Evolutionary conservation across 2,113 vertebrate species (phyloP).

Genomic region (Hemibagrus wyckioides): DNA sequence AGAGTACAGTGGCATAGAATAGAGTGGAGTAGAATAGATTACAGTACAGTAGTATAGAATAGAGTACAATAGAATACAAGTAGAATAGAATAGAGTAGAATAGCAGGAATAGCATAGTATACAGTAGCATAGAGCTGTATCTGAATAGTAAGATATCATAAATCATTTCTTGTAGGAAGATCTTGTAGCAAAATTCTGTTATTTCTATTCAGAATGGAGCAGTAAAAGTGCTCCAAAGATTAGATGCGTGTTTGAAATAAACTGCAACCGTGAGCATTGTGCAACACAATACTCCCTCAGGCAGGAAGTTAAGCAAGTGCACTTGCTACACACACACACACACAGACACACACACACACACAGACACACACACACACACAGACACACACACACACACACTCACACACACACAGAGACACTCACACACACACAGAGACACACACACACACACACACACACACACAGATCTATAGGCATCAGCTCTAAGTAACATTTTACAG

Average conservation of each 20-base stretch:
- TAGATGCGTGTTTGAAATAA: neutral
- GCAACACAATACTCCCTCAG: neutral
- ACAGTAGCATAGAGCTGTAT: neutral
- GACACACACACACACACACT: no score
- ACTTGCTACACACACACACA: neutral
- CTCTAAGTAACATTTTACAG: neutral
- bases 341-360: neutral
- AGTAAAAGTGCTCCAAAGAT: neutral
- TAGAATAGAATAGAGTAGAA: no score
- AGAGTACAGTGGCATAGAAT: no score
- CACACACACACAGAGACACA: neutral
- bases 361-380: neutral
- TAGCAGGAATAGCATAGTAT: no score
- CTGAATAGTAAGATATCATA: neutral
- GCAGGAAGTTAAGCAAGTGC: conserved; percentile 13
- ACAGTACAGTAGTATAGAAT: no score
- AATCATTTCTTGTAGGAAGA: neutral
- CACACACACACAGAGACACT: neutral
- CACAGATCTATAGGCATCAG: no score
- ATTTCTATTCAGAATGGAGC: neutral
- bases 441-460: neutral
- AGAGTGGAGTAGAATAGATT: no score
- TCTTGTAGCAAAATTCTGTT: neutral
- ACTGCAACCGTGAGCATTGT: neutral
- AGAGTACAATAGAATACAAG: no score